Evolutionary conservation across 2,888 invertebrate species (phyloP).

Genomic region (Drosophila ezoana): DNA sequence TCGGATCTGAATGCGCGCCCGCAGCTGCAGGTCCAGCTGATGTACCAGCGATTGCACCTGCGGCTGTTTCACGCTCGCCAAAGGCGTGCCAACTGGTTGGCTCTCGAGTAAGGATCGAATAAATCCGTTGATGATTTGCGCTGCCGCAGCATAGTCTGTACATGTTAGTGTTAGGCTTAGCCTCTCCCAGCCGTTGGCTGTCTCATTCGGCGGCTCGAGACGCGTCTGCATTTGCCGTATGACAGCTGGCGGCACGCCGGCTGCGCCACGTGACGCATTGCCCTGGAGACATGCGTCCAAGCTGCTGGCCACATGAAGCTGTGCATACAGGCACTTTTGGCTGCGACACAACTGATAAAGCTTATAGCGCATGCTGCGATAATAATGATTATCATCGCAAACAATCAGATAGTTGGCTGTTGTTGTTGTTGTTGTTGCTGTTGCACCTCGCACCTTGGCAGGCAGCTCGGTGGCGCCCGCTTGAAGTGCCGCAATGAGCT

Average conservation of each 20-base stretch:
- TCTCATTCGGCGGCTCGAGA: slow-evolving; percentile 63
- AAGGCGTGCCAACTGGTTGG: neutral
- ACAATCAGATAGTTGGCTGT: slow-evolving; percentile 64
- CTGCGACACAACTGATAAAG: slow-evolving; percentile 74
- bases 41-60: slow-evolving; percentile 55
- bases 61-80: neutral
- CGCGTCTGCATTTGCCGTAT: slow-evolving; percentile 72
- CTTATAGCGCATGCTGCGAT: slow-evolving; percentile 83
- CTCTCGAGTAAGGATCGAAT: slow-evolving; percentile 17
- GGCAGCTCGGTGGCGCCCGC: slow-evolving; percentile 8
- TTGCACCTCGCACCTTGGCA: neutral
- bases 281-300: slow-evolving; percentile 49
- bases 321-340: slow-evolving; percentile 65
- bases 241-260: slow-evolving; percentile 60
- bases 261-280: slow-evolving; percentile 62
- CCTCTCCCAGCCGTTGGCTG: slow-evolving; percentile 62
- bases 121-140: slow-evolving; percentile 22
- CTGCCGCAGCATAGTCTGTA: neutral
- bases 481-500: slow-evolving; percentile 46
- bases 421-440: neutral
- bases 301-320: slow-evolving; percentile 68
- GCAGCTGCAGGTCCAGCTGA: slow-evolving; percentile 73
- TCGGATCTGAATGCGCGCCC: slow-evolving; percentile 65
- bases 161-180: slow-evolving; percentile 47
- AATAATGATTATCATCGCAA: slow-evolving; percentile 84